Evolutionary conservation across 2,797 vertebrate genomes (phyloP), one percentile per base, ranked within the genome.

Genomic region (Acanthis flammea): DNA sequence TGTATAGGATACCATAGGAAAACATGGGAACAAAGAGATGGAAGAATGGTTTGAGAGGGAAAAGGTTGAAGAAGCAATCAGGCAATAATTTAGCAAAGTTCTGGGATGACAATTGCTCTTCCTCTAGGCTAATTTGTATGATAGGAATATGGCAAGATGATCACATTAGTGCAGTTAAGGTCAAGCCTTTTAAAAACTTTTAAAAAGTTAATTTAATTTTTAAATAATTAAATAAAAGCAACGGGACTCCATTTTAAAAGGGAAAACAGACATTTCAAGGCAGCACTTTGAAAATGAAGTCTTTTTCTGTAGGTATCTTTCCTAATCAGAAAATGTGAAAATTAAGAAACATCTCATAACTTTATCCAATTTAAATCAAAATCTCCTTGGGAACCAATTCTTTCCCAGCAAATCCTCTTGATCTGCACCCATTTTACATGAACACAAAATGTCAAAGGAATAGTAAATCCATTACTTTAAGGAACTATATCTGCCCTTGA

Each of bases 41-140:
- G 54, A 88, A 90, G 63, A 70, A 51, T 33, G 18, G 42, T 55
- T 94, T 91, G 70, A 66, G 82, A 84, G 47, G 39, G 39, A 88
- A 68, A 86, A 91, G 44, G 23, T 62, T 92, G 92, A 88, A 88
- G 86, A 90, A 86, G 90, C 48, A 93, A 94, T 92, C 73, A 94
- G 44, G 25, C 31, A 84, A 70, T 81, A 90, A 94, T 86, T 92
- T 91, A 90, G 39, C 45, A 65, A 83, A 50, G 37, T 74, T 87
- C 65, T 35, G 7, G 45, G 17, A 86, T 82, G 71, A 45, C 75
- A 95, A 95, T 71, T 96, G 60, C 76, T 70, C 88, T 78, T 95
- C 88, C 93, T 96, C 73, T 76, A 73, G 58, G 62, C 73, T 92
- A 75, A 94, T 95, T 81, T 94, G 70, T 81, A 54, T 63, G 86